Evolutionary conservation across 2,888 invertebrate species (phyloP).

Genomic region (Tenodera sinensis): DNA sequence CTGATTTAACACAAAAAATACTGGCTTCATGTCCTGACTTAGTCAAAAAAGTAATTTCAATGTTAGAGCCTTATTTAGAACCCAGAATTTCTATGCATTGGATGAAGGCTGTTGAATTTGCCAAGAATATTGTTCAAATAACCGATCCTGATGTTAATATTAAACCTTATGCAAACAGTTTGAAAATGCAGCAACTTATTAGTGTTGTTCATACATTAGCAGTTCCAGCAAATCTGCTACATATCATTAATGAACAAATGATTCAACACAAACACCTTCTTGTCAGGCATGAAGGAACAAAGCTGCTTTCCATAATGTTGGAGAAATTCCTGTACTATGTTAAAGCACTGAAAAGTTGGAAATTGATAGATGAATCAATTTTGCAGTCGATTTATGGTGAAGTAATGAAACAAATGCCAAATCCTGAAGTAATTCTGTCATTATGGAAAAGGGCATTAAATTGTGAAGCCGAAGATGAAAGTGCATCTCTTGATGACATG

Average conservation of each 20-base stretch:
- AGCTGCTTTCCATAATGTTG: neutral
- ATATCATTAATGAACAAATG: neutral
- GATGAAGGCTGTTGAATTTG: constrained; percentile 39
- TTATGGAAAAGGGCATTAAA: neutral
- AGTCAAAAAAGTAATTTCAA: constrained; percentile 57
- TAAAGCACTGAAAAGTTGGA: neutral
- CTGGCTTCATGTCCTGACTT: constrained; percentile 42
- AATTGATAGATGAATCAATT: neutral
- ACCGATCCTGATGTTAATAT: neutral
- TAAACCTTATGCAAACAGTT: neutral
- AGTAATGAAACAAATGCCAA: neutral
- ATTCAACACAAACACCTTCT: neutral
- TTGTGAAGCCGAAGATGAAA: neutral
- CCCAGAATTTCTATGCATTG: constrained; percentile 44
- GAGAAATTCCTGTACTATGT: neutral
- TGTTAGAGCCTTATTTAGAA: constrained; percentile 58
- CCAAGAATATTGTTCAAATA: constrained; percentile 36
- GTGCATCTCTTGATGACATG: neutral
- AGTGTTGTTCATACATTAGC: neutral
- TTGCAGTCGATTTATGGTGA: neutral
- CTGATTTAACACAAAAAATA: constrained; percentile 28
- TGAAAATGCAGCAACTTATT: neutral
- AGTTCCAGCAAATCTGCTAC: neutral
- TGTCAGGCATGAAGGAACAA: neutral
- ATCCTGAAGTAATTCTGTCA: neutral